Percentiles rank a stretch among this genome's conserved stretches.
phyloP scores from a whole-genome alignment of 2,888 invertebrate genomes.

The Lithophane leautieri region DNA sequence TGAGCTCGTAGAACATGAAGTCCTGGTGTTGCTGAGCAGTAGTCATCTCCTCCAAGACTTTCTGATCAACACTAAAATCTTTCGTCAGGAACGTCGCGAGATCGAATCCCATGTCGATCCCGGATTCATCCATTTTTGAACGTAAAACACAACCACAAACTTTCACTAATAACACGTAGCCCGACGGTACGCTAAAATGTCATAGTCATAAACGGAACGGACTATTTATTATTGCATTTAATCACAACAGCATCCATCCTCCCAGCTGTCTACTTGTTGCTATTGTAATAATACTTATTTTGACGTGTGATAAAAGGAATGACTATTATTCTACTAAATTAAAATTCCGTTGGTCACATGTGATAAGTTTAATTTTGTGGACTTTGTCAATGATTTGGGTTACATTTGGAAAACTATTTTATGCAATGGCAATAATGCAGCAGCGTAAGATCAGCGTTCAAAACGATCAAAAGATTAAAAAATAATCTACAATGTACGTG shows the following conservation, averaged over 20 bases:
- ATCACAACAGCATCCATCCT: constrained; percentile 86
- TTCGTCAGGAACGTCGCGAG: constrained; percentile 90
- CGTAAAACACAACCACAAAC: constrained; percentile 68
- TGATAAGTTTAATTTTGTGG: constrained; percentile 37
- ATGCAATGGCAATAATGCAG: constrained; percentile 50
- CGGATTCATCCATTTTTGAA: constrained; percentile 91
- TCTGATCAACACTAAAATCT: constrained; percentile 88
- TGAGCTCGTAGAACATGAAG: constrained; percentile 92
- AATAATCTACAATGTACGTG: too few relatives aligned
- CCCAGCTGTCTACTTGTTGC: constrained; percentile 89
- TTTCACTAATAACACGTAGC: constrained; percentile 78
- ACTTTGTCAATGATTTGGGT: constrained; percentile 59
- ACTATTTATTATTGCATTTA: constrained; percentile 77
- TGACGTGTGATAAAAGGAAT: constrained; percentile 79
- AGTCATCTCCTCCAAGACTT: constrained; percentile 90
- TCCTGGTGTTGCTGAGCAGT: constrained; percentile 90
- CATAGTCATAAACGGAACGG: constrained; percentile 80
- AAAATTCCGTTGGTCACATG: constrained; percentile 56
- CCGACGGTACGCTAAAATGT: constrained; percentile 72
- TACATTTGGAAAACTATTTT: constrained; percentile 47
- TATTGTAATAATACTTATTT: constrained; percentile 76
- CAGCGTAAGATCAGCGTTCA: not conserved
- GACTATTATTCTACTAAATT: constrained; percentile 75
- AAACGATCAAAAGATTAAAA: not conserved
- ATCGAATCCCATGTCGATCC: constrained; percentile 92